Evolutionary conservation across 2,113 vertebrate genomes (phyloP).

Genomic region (Mormyrus lacerda): DNA sequence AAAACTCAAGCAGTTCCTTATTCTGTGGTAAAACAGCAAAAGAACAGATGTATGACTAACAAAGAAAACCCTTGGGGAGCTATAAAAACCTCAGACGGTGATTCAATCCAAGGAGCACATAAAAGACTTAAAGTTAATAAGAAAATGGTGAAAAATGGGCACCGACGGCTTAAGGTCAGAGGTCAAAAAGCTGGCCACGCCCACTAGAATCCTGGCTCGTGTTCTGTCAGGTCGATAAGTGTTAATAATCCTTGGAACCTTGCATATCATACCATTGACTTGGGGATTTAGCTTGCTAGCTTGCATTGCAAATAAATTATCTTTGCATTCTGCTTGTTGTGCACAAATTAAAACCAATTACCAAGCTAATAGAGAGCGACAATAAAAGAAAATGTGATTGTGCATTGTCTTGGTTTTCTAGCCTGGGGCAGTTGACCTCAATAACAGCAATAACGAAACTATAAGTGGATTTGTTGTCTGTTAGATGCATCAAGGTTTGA

Average conservation of each 20-base stretch:
- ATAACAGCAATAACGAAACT: neutral
- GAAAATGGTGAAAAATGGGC: neutral
- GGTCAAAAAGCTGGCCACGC: neutral
- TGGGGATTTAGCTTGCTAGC: neutral
- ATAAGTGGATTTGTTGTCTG: neutral
- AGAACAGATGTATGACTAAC: neutral
- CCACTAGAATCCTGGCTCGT: neutral
- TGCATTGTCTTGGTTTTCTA: neutral
- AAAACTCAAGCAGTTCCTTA: neutral
- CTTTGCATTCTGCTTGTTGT: neutral
- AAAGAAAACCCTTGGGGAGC: neutral
- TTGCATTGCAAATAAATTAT: neutral
- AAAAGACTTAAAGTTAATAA: neutral
- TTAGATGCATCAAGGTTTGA: neutral
- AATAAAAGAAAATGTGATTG: neutral
- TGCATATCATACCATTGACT: neutral
- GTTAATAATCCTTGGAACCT: neutral
- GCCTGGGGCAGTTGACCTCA: neutral
- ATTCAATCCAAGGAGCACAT: neutral
- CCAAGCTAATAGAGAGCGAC: neutral
- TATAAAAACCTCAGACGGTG: neutral
- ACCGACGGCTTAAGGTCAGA: neutral
- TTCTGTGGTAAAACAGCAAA: neutral
- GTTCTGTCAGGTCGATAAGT: neutral
- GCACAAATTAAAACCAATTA: neutral